phyloP scores from a whole-genome alignment of 1,140 invertebrate genomes.

The Panonychus citri region DNA sequence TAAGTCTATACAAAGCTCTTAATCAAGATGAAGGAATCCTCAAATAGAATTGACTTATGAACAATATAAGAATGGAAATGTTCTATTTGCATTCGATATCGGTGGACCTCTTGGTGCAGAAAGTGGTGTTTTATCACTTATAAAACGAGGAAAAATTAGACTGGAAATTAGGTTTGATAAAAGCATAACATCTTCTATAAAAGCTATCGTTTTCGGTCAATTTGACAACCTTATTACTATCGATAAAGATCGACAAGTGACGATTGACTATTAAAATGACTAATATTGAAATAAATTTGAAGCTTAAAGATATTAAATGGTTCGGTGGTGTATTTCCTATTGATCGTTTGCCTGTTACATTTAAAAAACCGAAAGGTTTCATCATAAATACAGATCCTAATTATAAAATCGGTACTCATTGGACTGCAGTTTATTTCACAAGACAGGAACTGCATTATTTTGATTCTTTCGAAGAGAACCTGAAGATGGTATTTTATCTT shows the following conservation, averaged over 20 bases:
- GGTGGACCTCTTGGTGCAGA: background rate
- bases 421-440: background rate
- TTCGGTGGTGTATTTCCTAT: background rate
- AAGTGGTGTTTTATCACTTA: background rate
- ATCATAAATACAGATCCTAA: background rate
- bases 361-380: background rate
- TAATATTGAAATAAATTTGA: background rate
- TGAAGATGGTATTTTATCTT: background rate
- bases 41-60: background rate
- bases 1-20: background rate
- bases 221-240: conserved; percentile 10
- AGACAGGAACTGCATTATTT: background rate
- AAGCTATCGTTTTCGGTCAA: conserved; percentile 1
- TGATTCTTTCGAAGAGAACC: background rate
- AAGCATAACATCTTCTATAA: background rate
- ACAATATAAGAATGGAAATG: background rate
- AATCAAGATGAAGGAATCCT: background rate
- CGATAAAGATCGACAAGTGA: conserved; percentile 1
- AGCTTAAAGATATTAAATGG: background rate
- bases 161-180: background rate
- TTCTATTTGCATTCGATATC: conserved; percentile 1
- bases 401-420: background rate
- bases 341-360: background rate
- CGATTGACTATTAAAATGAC: background rate
- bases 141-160: background rate